Evolutionary conservation across 2,113 vertebrate species (phyloP).

Genomic region (Microtus pennsylvanicus): DNA sequence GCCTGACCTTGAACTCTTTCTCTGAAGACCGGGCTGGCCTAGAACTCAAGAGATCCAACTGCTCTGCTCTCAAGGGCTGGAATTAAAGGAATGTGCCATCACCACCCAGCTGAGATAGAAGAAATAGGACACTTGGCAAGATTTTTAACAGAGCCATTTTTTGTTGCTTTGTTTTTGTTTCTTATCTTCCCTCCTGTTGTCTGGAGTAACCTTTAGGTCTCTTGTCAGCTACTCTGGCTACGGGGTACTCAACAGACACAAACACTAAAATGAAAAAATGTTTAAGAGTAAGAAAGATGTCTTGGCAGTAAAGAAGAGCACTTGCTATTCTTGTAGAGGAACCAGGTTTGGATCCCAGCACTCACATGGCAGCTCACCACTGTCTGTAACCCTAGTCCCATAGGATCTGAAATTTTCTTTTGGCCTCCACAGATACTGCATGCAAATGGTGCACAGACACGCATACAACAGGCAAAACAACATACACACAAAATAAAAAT

Average conservation of each 20-base stretch:
- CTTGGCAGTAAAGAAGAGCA: background rate
- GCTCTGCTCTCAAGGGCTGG: background rate
- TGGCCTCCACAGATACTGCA: background rate
- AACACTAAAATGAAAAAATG: background rate
- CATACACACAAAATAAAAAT: background rate
- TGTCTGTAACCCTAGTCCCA: background rate
- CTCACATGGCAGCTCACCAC: background rate
- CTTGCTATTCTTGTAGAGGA: background rate
- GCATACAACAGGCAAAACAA: background rate
- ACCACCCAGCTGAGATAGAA: background rate
- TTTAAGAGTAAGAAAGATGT: background rate
- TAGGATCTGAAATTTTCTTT: background rate
- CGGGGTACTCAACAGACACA: background rate
- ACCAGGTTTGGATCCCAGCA: background rate
- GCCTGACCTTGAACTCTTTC: background rate
- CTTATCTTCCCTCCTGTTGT: background rate
- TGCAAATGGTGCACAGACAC: background rate
- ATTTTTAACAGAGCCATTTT: background rate
- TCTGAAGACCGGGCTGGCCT: background rate
- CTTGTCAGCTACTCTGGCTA: background rate
- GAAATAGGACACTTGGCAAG: background rate
- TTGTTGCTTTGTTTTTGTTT: background rate
- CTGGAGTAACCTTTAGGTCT: background rate
- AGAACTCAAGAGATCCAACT: background rate
- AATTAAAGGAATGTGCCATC: background rate